Evolutionary conservation across 2,797 vertebrate species (phyloP).

Genomic region (Phalloptychus januarius): DNA sequence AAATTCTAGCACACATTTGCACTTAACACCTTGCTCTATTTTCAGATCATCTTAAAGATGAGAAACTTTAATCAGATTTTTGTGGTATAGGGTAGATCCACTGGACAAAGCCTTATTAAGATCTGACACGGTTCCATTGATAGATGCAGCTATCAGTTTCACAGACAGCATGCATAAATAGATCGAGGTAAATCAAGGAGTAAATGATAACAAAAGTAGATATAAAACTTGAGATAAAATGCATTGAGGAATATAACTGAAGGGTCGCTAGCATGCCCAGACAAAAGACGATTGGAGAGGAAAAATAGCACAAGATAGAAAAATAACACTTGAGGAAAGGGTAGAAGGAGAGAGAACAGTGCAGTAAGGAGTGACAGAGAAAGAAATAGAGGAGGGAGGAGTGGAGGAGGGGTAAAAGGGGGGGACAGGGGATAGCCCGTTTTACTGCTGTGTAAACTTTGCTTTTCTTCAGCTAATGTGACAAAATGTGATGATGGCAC

Average conservation of each 20-base stretch:
- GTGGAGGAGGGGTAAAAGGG: slow-evolving; percentile 81
- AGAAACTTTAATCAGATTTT: slow-evolving; percentile 99
- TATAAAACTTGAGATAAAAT: slow-evolving; percentile 86
- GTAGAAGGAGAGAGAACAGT: slow-evolving; percentile 71
- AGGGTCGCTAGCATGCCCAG: slow-evolving; percentile 90
- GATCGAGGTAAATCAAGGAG: slow-evolving; percentile 85
- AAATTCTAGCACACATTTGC: slow-evolving; percentile 53
- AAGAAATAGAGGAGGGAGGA: slow-evolving; percentile 74
- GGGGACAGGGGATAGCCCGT: slow-evolving; percentile 84
- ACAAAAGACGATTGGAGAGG: slow-evolving; percentile 86
- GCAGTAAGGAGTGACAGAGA: slow-evolving; percentile 74
- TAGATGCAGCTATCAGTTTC: slow-evolving; percentile 99
- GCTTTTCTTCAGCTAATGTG: slow-evolving; percentile 87
- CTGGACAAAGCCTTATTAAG: slow-evolving; percentile 99
- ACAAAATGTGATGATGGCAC: slow-evolving; percentile 89
- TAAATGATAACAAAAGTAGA: slow-evolving; percentile 83
- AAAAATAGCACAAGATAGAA: slow-evolving; percentile 72
- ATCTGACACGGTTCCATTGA: slow-evolving; percentile 99
- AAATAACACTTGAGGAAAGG: slow-evolving; percentile 67
- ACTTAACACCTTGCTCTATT: slow-evolving; percentile 61
- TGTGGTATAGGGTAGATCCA: slow-evolving; percentile 99
- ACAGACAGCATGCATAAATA: slow-evolving; percentile 99
- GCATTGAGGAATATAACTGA: slow-evolving; percentile 89
- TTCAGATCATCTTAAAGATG: slow-evolving; percentile 88
- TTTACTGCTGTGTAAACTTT: slow-evolving; percentile 89